phyloP scores from a whole-genome alignment of 1,140 invertebrate genomes.

The Cydia strobilella region DNA sequence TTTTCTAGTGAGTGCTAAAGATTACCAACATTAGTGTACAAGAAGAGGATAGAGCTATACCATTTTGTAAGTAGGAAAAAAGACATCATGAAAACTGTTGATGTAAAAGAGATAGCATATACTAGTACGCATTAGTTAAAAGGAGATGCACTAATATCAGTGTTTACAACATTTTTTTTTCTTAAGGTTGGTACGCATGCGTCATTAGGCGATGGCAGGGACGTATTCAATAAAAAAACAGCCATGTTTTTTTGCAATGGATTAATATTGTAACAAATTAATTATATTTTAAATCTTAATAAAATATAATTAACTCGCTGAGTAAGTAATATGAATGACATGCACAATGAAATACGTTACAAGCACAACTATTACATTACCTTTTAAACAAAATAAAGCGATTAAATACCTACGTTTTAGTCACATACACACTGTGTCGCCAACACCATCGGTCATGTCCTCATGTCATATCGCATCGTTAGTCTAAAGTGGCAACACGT shows the following conservation, averaged over 20 bases:
- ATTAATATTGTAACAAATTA: background rate
- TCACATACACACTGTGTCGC: too few relatives aligned
- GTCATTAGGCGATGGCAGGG: constrained; percentile 63
- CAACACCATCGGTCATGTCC: too few relatives aligned
- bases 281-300: too few relatives aligned
- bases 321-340: too few relatives aligned
- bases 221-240: constrained; percentile 43
- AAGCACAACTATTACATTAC: too few relatives aligned
- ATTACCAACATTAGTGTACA: constrained; percentile 13
- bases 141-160: constrained; percentile 62
- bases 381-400: too few relatives aligned
- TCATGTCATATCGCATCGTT: too few relatives aligned
- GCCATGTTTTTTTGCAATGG: background rate
- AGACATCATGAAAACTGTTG: constrained; percentile 51
- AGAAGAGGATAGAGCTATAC: constrained; percentile 50
- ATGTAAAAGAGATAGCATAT: constrained; percentile 43
- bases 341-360: too few relatives aligned
- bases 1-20: background rate
- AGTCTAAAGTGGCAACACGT: constrained; percentile 16
- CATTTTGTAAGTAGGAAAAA: constrained; percentile 33
- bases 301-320: background rate
- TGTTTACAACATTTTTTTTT: constrained; percentile 58
- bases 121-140: constrained; percentile 36
- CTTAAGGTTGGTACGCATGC: constrained; percentile 74
- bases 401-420: too few relatives aligned